Base-by-base conservation (phyloP, 2,113 vertebrate genomes). In the Anoplopoma fimbria region DNA sequence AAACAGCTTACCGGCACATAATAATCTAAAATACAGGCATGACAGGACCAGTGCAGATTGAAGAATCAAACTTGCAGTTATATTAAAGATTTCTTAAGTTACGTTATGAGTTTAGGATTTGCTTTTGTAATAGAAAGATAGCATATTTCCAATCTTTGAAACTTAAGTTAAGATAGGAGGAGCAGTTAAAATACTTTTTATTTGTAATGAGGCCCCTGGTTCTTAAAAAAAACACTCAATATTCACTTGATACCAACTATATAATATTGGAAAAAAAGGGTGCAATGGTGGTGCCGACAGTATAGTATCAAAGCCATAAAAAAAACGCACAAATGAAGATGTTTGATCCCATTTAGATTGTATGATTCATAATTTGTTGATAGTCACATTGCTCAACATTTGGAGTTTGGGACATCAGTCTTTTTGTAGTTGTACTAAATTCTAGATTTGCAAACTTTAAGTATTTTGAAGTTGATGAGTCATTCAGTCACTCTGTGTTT, bases 201-300 rank as follows among this genome's bases (percentile, higher is more conserved):
- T 38, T 38, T 9, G 36, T 38, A 38, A 9, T 8, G 36, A 38
- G 36, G 36, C 36, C 36, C 9, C 9, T 38, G 49, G 9, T n/a
- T 64, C 25, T 19, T 69, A n/a, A 69, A 80, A 9, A 1, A 12
- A 77, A 77, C 45, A 23, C 12, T 69, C 6, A 33, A 3, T 60
- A 19, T 27, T 65, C 17, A 1, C 5, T 65, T 65, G n/a, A 67
- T 67, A 58, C 71, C 55, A 57, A 70, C 34, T 76, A n/a, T 6
- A 21, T 9, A n/a, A 61, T 55, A 62, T 27, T 19, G 27, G 61
- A 36, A 40, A 36, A 60, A n/a, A 21, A 53, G 15, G 21, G n/a
- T 69, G 58, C 21, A 64, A 79, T 40, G n/a, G n/a, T n/a, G n/a
- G n/a, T n/a, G n/a, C n/a, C 27, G 17, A 61, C 13, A 60, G 74